Conservation (phyloP, 1,140 invertebrate genomes). For the Achatina immaculata region DNA sequence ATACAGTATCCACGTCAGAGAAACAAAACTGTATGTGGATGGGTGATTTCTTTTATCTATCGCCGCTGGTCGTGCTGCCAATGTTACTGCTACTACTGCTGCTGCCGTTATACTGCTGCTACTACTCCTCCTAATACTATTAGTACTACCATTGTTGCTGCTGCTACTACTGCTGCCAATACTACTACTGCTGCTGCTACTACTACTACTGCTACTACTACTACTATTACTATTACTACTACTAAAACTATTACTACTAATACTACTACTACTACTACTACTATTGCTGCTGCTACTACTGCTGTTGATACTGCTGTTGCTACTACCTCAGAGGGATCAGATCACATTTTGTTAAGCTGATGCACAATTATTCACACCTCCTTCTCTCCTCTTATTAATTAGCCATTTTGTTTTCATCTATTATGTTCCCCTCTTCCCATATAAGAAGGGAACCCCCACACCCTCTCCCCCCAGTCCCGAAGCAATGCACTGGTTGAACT, state of each 20-base stretch:
- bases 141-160: too few species aligned
- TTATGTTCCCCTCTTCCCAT: not conserved
- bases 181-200: not conserved
- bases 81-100: not conserved
- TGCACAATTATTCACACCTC: too few species aligned
- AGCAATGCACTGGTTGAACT: too few species aligned
- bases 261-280: not conserved
- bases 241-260: not conserved
- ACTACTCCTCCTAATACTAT: not conserved
- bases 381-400: not conserved
- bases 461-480: not conserved
- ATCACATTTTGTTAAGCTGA: too few species aligned
- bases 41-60: too few species aligned
- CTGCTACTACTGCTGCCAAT: too few species aligned
- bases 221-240: not conserved
- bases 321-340: too few species aligned
- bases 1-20: too few species aligned
- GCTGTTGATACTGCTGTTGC: not conserved
- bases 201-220: not conserved
- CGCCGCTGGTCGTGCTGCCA: not conserved
- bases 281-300: not conserved
- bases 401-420: too few species aligned
- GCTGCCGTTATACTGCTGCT: not conserved
- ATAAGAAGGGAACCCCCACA: too few species aligned
- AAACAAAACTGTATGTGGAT: too few species aligned